Base-by-base conservation (phyloP, 2,888 invertebrate species). In the Pterostichus madidus region DNA sequence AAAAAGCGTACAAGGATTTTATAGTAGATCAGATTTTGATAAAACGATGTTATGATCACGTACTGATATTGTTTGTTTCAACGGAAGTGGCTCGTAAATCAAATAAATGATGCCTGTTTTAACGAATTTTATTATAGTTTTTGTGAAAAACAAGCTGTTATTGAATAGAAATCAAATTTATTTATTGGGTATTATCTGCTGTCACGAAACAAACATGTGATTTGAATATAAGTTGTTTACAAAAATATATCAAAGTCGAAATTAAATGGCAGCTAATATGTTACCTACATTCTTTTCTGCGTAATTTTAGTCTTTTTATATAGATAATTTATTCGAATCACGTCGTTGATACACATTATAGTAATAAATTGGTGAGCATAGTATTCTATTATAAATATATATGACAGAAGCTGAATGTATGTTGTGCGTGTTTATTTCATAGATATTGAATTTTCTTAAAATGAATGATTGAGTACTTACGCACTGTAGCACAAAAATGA, bases 61-160 rank as follows among this genome's bases (percentile, higher is more conserved):
- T 49, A 49, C 49, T 49, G 49, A 49, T 49, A 49, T 49, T 49
- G 13, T 49, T 49, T 49, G 49, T 49, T 49, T 49, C 13, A n/a
- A 49, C n/a, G 10, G 6, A 49, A 49, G 0, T 49, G 49, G 2
- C 49, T 49, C 49, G 13, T 49, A 49, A 49, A 49, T 49, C 49
- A 49, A 49, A 49, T 49, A 13, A 49, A 49, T 49, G 49, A 49
- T 3, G 49, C 49, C 49, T 0, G 11, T n/a, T 49, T 49, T n/a
- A 44, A 49, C 49, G 49, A 49, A 49, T 49, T 49, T 49, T 49
- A 49, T 49, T 49, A 49, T 49, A 49, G 49, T 49, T 49, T n/a
- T 49, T n/a, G 49, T 49, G 49, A 11, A 11, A 11, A n/a, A 49
- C 49, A 49, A 49, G 10, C 13, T 10, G 49, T n/a, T 49, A 49